phyloP scores from a whole-genome alignment of 2,113 vertebrate species.

The Megaceryle torquata region DNA sequence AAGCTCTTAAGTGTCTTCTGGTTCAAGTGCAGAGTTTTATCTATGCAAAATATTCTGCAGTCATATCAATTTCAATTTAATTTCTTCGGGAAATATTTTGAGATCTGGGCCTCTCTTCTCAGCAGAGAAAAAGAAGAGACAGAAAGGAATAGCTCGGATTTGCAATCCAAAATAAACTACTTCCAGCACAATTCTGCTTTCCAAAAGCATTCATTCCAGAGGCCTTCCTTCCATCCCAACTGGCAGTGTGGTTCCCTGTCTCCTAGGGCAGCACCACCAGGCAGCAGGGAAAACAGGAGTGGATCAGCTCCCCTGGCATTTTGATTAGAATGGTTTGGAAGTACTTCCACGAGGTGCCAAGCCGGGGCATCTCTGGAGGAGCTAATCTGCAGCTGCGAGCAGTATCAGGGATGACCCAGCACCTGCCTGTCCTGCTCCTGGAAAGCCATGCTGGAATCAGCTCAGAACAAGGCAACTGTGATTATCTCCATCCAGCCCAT shows the following conservation, averaged over 20 bases:
- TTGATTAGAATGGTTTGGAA: not conserved
- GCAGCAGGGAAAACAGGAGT: not conserved
- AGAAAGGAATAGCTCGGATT: not conserved
- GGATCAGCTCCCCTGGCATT: not conserved
- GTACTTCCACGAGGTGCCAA: not conserved
- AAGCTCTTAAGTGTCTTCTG: not conserved
- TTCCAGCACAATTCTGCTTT: not conserved
- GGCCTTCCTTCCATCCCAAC: not conserved
- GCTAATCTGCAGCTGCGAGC: not conserved
- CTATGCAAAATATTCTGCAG: not conserved
- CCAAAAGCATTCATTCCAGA: not conserved
- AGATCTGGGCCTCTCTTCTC: not conserved
- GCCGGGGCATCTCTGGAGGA: not conserved
- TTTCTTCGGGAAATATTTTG: conserved; percentile 10
- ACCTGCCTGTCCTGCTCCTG: not conserved
- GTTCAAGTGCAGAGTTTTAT: not conserved
- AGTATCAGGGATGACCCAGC: not conserved
- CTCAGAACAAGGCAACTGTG: not conserved
- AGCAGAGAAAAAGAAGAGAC: not conserved
- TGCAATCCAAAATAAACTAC: not conserved
- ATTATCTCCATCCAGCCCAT: not conserved
- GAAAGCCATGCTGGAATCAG: not conserved
- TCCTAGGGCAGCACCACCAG: not conserved
- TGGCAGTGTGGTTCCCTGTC: not conserved
- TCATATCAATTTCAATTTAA: not conserved